These are phyloP conservation scores for Campylorhamphus procurvoides DNA, from an alignment of 2,113 vertebrate genomes.

Conservation along the genomic window DNA sequence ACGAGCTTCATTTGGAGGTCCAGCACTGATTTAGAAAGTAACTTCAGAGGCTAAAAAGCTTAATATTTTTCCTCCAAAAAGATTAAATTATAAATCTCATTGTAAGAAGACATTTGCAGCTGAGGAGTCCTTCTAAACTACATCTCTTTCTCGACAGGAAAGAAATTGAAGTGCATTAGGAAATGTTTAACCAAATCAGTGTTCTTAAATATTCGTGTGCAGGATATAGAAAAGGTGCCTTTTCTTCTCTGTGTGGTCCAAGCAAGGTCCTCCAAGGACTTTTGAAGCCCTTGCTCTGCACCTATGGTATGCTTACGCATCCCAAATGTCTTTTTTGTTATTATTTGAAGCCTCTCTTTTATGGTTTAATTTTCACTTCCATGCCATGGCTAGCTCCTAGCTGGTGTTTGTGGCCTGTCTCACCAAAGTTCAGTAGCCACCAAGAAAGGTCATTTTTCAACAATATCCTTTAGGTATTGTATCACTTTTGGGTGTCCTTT, in stretches of 20 bases:
- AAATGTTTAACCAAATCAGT: background rate
- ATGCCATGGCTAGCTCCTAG: background rate
- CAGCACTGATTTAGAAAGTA: background rate
- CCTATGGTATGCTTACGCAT: background rate
- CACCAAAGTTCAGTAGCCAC: background rate
- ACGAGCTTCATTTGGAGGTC: background rate
- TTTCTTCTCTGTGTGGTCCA: background rate
- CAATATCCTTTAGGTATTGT: background rate
- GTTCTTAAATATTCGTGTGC: background rate
- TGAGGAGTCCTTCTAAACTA: background rate
- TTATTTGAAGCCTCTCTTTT: background rate
- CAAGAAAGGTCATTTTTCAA: background rate
- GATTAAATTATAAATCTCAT: constrained; percentile 28
- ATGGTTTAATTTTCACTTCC: background rate
- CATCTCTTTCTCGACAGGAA: background rate
- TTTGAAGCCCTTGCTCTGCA: background rate
- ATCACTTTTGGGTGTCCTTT: background rate
- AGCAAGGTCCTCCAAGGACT: background rate
- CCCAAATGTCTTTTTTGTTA: background rate
- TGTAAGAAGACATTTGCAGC: constrained; percentile 9
- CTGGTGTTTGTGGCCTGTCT: background rate
- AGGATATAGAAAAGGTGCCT: background rate
- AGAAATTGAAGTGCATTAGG: background rate
- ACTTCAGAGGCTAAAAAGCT: background rate
- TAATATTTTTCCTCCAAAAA: background rate